Base-by-base conservation (phyloP, 2,888 invertebrate species). In the Nomada goodeniana region DNA sequence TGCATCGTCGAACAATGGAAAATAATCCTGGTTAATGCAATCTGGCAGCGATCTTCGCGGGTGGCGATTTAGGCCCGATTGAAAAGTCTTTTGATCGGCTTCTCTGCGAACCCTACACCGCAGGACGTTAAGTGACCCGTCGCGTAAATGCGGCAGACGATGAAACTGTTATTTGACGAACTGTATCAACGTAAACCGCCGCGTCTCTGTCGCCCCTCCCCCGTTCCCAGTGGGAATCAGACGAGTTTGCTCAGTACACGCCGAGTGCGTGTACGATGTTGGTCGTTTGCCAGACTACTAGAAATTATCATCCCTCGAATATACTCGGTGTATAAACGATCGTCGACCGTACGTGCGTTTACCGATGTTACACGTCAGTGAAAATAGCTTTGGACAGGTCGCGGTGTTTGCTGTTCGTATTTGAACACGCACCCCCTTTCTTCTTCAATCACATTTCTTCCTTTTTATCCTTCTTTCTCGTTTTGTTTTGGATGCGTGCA, bases 281-380 rank as follows among this genome's bases (percentile, higher is more conserved):
- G 88, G 90, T 88, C 89, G 85, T 87, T 90, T 88, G 89, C 89
- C 88, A 90, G 89, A 84, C 88, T 75, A 70, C 75, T 76, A 83
- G 86, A 80, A 90, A 88, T 90, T 90, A 90, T 90, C 87, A 88
- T 88, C 83, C 87, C 82, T 65, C 79, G 88, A 73, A 85, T 88
- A 82, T 82, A 70, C 74, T 55, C 65, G 15, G 71, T 60, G 75
- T 76, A 82, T 75, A 76, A 77, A 55, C 73, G 76, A 76, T 83
- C 69, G 73, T 71, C 73, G 80, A 29, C 65, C 72, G 75, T 74
- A 64, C 60, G 64, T 69, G 71, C 82, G 79, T 88, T 87, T 88
- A 69, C 86, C 76, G 72, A 84, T 67, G 81, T 84, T 83, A 84
- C 84, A 82, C 84, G 76, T 57, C 74, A 65, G 70, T 68, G 76